A percentile compares a stretch with the other conserved stretches of the same genome.
Conservation (phyloP, 1,140 invertebrate species). For the Drosophila tsacasi region DNA sequence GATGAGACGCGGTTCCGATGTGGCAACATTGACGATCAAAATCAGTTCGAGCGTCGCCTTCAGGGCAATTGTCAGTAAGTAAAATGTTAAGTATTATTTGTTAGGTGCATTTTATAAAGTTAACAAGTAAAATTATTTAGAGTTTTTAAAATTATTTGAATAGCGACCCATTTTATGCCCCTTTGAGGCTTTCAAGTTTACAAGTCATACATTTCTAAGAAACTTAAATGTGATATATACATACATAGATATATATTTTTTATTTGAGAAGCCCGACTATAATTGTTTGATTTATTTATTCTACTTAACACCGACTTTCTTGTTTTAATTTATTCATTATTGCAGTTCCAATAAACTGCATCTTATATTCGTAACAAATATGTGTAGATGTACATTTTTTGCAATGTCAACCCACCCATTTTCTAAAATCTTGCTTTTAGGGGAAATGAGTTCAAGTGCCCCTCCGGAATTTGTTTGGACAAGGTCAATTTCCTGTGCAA, state of each 20-base stretch:
- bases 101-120: too few species aligned
- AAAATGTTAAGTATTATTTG: too few species aligned
- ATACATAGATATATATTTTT: not conserved
- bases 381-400: not conserved
- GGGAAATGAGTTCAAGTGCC: slow-evolving; percentile 63
- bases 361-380: not conserved
- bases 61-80: slow-evolving; percentile 68
- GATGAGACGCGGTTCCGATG: slow-evolving; percentile 87
- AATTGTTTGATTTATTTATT: not conserved
- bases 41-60: slow-evolving; percentile 18
- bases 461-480: slow-evolving; percentile 73
- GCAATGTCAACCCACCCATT: not conserved
- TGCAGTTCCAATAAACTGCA: not conserved
- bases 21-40: slow-evolving; percentile 43
- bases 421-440: not conserved
- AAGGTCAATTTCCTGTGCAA: slow-evolving; percentile 85
- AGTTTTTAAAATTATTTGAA: too few species aligned
- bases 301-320: not conserved
- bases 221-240: not conserved
- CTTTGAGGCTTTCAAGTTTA: not conserved
- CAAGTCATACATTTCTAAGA: not conserved
- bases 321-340: not conserved
- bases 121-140: too few species aligned
- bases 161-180: too few species aligned
- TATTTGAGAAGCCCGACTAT: not conserved